Evolutionary conservation across 2,797 vertebrate species (phyloP).

Genomic region (Loris lydekkerianus): DNA sequence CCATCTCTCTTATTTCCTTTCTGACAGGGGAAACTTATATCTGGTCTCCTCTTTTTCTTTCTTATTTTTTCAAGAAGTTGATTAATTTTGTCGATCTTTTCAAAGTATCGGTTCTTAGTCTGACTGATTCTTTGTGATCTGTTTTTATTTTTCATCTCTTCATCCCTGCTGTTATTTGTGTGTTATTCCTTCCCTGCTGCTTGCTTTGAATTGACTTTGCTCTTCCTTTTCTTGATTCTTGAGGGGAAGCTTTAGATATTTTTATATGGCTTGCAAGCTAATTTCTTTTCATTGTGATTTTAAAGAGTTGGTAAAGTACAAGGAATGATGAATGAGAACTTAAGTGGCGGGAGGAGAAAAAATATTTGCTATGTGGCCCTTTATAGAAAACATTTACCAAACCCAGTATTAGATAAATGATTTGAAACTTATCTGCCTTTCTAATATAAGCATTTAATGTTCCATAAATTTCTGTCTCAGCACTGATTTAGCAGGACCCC

Average conservation of each 20-base stretch:
- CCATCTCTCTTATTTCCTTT: background rate
- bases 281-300: background rate
- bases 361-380: background rate
- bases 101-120: background rate
- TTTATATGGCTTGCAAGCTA: background rate
- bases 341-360: background rate
- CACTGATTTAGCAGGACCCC: background rate
- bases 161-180: background rate
- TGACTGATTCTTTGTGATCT: background rate
- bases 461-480: background rate
- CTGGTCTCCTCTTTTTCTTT: background rate
- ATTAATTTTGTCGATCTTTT: background rate
- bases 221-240: background rate
- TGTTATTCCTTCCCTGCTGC: background rate
- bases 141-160: background rate
- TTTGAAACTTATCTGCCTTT: background rate
- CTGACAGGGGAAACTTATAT: background rate
- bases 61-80: background rate
- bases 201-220: background rate
- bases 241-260: background rate
- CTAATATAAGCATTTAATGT: background rate
- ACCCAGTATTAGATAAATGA: background rate
- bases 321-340: background rate
- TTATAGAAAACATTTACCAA: background rate
- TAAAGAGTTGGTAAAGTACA: background rate